Evolutionary conservation across 2,113 vertebrate genomes (phyloP).

Genomic region (Peucedramus taeniatus): DNA sequence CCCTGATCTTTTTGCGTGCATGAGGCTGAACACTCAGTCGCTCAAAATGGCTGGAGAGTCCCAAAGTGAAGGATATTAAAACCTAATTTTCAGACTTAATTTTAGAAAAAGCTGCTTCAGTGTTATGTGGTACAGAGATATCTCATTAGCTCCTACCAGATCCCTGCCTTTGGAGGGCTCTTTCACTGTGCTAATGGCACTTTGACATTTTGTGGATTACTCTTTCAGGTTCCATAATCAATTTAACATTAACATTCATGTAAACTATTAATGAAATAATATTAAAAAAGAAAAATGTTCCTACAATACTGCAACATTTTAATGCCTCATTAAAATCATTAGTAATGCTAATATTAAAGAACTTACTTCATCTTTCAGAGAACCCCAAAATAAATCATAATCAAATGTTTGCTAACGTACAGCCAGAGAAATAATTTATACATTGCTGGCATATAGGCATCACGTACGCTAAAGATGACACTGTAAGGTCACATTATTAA

Average conservation of each 20-base stretch:
- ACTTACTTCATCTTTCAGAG: conserved; percentile 80
- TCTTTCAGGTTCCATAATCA: conserved; percentile 75
- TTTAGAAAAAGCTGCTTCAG: conserved; percentile 37
- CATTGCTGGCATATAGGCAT: conserved; percentile 62
- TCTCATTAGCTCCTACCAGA: conserved; percentile 5
- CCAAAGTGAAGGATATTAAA: conserved; percentile 42
- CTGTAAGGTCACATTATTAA: conserved; percentile 68
- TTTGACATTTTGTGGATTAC: conserved; percentile 69
- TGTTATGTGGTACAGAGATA: conserved; percentile 9
- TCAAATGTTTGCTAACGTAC: conserved; percentile 78
- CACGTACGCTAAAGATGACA: conserved; percentile 53
- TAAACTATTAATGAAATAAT: conserved; percentile 84
- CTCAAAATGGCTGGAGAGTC: conserved; percentile 23
- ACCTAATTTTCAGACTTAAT: conserved; percentile 45
- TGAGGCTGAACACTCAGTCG: not conserved
- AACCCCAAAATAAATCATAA: conserved; percentile 83
- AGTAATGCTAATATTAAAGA: conserved; percentile 85
- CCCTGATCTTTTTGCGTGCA: not conserved
- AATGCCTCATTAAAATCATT: conserved; percentile 88
- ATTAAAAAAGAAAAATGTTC: conserved; percentile 84
- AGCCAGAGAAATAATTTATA: conserved; percentile 78
- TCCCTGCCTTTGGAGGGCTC: conserved; percentile 39
- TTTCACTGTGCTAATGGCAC: conserved; percentile 55
- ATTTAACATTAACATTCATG: conserved; percentile 76
- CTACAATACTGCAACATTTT: conserved; percentile 81